phyloP scores from a whole-genome alignment of 2,888 invertebrate species.

The Eurytoma adleriae region DNA sequence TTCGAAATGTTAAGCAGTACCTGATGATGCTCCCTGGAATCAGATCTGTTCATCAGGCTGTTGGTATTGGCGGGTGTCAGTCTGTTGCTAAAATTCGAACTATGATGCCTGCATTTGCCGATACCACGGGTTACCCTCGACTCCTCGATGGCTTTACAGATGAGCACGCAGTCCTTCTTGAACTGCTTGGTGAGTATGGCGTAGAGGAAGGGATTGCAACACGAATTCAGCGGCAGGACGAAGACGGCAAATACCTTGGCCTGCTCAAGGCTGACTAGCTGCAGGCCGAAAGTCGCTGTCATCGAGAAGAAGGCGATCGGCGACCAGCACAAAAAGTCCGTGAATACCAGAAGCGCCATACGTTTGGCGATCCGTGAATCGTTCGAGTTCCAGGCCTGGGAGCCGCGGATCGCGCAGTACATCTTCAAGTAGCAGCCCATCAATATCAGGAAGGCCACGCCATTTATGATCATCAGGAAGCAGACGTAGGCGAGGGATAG shows the following conservation, averaged over 20 bases:
- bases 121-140: slow-evolving; percentile 92
- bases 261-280: slow-evolving; percentile 93
- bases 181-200: slow-evolving; percentile 98
- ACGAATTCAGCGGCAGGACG: slow-evolving; percentile 95
- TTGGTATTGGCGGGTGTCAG: slow-evolving; percentile 93
- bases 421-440: slow-evolving; percentile 98
- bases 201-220: slow-evolving; percentile 98
- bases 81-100: slow-evolving; percentile 91
- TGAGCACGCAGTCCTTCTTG: slow-evolving; percentile 96
- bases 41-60: slow-evolving; percentile 87
- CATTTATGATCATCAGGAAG: slow-evolving; percentile 93
- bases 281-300: slow-evolving; percentile 94
- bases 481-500: slow-evolving; percentile 92
- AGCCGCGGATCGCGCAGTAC: slow-evolving; percentile 98
- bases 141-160: slow-evolving; percentile 97
- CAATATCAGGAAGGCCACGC: slow-evolving; percentile 94
- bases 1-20: not conserved
- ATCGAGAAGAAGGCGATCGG: slow-evolving; percentile 97
- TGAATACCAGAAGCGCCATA: slow-evolving; percentile 97
- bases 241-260: slow-evolving; percentile 98
- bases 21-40: slow-evolving; percentile 79
- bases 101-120: slow-evolving; percentile 87
- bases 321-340: slow-evolving; percentile 98
- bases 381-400: slow-evolving; percentile 98
- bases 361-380: slow-evolving; percentile 97